A percentile compares a stretch with the other conserved stretches of the same genome.
phyloP scores from a whole-genome alignment of 2,888 invertebrate species.

The Drosophila meridionalis region DNA sequence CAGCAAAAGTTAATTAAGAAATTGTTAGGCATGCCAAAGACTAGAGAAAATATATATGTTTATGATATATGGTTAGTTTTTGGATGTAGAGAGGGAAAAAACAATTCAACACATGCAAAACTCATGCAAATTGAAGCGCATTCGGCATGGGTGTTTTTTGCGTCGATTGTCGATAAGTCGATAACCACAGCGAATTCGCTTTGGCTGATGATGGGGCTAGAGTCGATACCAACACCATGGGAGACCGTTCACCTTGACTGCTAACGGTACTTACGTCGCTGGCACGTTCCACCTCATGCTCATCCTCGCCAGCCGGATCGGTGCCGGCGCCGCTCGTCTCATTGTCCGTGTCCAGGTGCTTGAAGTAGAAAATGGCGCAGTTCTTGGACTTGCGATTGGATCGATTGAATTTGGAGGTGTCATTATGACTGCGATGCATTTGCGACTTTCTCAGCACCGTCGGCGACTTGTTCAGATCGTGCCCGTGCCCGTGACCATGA shows the following conservation, averaged over 20 bases:
- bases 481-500: constrained; percentile 46
- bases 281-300: constrained; percentile 58
- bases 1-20: constrained; percentile 66
- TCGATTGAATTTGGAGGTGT: constrained; percentile 88
- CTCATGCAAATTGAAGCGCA: constrained; percentile 44
- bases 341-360: constrained; percentile 94
- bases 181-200: constrained; percentile 40
- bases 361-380: constrained; percentile 93
- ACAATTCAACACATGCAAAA: constrained; percentile 32
- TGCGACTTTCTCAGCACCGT: constrained; percentile 80
- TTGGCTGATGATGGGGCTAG: background rate
- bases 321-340: constrained; percentile 86
- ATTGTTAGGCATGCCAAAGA: constrained; percentile 64
- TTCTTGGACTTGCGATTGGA: constrained; percentile 93
- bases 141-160: constrained; percentile 24
- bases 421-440: constrained; percentile 85
- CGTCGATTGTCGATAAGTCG: constrained; percentile 42
- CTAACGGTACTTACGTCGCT: constrained; percentile 82
- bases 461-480: constrained; percentile 75
- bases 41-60: constrained; percentile 29
- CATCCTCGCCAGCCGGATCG: constrained; percentile 58
- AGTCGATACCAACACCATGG: constrained; percentile 5
- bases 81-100: background rate
- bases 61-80: constrained; percentile 23
- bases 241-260: constrained; percentile 25